Percentiles rank a stretch among this genome's conserved stretches.
Conservation (phyloP, 2,888 invertebrate genomes). For the Pocota personata region DNA sequence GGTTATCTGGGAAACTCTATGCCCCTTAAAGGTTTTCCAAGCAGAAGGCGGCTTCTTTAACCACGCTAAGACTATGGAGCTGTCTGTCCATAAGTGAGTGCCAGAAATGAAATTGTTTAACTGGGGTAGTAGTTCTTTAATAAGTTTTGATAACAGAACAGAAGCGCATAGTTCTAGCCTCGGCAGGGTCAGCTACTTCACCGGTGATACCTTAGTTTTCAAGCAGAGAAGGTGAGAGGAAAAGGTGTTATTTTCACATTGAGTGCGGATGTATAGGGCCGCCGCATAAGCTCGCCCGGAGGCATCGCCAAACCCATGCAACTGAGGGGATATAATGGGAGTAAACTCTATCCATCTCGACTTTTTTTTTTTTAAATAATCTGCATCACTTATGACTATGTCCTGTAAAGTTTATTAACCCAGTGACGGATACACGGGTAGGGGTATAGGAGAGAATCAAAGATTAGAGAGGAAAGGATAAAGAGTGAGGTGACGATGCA, state of each 20-base stretch:
- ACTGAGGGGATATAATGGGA: neutral
- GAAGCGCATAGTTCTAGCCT: too few relatives aligned
- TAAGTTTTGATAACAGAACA: neutral
- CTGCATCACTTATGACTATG: too few relatives aligned
- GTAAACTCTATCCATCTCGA: conserved; percentile 35
- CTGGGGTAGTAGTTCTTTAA: too few relatives aligned
- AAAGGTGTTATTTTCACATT: neutral
- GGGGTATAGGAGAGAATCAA: too few relatives aligned
- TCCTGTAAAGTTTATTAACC: too few relatives aligned
- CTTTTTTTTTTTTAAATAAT: too few relatives aligned
- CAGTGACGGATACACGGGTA: too few relatives aligned
- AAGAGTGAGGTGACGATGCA: too few relatives aligned
- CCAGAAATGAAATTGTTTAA: neutral
- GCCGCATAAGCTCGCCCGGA: conserved; percentile 42
- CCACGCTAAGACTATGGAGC: neutral
- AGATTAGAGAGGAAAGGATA: too few relatives aligned
- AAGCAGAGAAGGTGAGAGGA: neutral
- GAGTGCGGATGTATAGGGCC: conserved; percentile 10
- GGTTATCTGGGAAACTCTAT: neutral
- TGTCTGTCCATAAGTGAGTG: neutral
- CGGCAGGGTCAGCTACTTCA: neutral
- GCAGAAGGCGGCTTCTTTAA: neutral
- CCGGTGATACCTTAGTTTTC: neutral
- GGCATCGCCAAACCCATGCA: conserved; percentile 41
- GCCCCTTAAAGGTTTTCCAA: neutral